phyloP scores from a whole-genome alignment of 2,113 vertebrate species.

The Coptodon rendalli region DNA sequence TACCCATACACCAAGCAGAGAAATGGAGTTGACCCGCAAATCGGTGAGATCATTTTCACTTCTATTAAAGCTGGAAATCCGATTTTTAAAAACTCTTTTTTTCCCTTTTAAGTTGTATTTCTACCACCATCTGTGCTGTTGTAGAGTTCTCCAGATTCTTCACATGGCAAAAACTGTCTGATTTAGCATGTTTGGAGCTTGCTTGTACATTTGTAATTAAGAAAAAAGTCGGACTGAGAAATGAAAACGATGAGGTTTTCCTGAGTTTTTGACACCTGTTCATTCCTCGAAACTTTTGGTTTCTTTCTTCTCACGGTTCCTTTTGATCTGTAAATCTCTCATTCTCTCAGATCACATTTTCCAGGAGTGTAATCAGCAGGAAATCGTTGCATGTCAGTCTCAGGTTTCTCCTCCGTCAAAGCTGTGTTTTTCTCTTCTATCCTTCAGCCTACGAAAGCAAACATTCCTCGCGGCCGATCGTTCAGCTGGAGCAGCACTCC shows the following conservation, averaged over 20 bases:
- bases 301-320: not conserved
- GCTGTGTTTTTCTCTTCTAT: not conserved
- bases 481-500: slow-evolving; percentile 76
- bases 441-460: slow-evolving; percentile 77
- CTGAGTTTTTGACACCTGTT: not conserved
- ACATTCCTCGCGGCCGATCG: slow-evolving; percentile 46
- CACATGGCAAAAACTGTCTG: not conserved
- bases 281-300: not conserved
- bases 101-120: not conserved
- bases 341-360: not conserved
- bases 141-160: not conserved
- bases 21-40: slow-evolving; percentile 70
- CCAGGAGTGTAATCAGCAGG: not conserved
- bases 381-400: not conserved
- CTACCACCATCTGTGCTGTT: not conserved
- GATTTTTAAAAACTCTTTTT: not conserved
- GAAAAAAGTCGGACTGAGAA: not conserved
- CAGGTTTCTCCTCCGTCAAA: not conserved
- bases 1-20: slow-evolving; percentile 74
- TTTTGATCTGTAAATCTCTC: not conserved
- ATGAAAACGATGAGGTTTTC: not conserved
- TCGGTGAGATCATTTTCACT: slow-evolving; percentile 22
- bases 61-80: not conserved
- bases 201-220: not conserved
- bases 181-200: not conserved